Evolutionary conservation across 2,797 vertebrate genomes (phyloP).

Genomic region (Pelodytes ibericus): DNA sequence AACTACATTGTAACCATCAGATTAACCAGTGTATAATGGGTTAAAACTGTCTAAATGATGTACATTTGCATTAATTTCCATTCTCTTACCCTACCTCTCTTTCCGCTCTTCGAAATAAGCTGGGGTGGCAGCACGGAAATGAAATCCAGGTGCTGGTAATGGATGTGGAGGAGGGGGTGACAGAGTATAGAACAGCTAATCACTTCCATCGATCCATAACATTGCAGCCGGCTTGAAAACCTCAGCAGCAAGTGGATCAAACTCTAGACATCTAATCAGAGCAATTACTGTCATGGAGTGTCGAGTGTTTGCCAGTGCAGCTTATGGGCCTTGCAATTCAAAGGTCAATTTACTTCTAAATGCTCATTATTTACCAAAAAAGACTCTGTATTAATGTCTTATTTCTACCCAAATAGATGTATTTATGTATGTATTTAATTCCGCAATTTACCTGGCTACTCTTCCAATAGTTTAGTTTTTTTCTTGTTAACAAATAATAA

Average conservation of each 20-base stretch:
- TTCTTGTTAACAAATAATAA: no score
- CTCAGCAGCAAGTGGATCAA: slow-evolving; percentile 2
- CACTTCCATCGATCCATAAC: slow-evolving; percentile 20
- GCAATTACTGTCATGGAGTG: slow-evolving; percentile 7
- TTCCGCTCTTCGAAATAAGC: neutral
- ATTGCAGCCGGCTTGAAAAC: slow-evolving; percentile 4
- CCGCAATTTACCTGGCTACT: no score
- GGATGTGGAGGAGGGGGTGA: neutral
- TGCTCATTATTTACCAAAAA: neutral
- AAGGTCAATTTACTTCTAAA: neutral
- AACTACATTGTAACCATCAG: no score
- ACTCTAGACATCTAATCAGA: neutral
- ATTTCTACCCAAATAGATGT: no score
- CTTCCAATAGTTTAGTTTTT: no score
- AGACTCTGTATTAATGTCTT: no score
- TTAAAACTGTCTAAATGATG: slow-evolving; percentile 10
- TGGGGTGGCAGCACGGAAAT: slow-evolving; percentile 11
- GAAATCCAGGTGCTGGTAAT: neutral
- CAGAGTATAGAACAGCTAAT: slow-evolving; percentile 10
- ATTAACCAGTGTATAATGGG: no score
- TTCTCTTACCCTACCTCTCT: slow-evolving; percentile 13
- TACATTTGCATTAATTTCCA: slow-evolving; percentile 14
- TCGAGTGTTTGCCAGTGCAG: neutral
- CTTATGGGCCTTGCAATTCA: neutral
- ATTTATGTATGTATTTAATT: no score